These are phyloP conservation scores for Spilosoma lubricipeda DNA, from an alignment of 2,888 invertebrate genomes.

Conservation along the genomic window DNA sequence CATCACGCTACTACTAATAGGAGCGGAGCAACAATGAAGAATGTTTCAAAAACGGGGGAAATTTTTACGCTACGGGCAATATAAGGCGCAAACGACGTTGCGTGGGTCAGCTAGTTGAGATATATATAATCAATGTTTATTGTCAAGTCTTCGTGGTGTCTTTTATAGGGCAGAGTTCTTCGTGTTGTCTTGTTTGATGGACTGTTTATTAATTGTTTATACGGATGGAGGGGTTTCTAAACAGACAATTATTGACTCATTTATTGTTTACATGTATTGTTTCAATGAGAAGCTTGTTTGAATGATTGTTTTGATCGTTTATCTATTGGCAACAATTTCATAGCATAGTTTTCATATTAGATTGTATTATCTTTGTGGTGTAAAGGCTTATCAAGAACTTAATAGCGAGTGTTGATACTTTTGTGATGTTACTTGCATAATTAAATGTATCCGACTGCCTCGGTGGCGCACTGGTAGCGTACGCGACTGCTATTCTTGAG, in stretches of 20 bases:
- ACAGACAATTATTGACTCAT: neutral
- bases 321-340: neutral
- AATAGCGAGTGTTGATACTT: neutral
- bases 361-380: neutral
- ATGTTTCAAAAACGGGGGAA: too few relatives aligned
- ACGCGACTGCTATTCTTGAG: too few relatives aligned
- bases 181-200: neutral
- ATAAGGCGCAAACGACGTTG: too few relatives aligned
- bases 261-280: neutral
- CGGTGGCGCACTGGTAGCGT: too few relatives aligned
- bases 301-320: neutral
- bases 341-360: neutral
- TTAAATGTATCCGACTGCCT: too few relatives aligned
- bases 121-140: too few relatives aligned
- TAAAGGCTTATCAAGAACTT: neutral
- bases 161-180: neutral
- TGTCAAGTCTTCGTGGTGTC: neutral
- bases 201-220: neutral
- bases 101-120: too few relatives aligned
- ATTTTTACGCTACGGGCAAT: too few relatives aligned
- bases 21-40: too few relatives aligned
- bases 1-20: too few relatives aligned
- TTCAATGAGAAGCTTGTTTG: neutral
- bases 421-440: neutral
- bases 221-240: neutral